Evolutionary conservation across 2,113 vertebrate genomes (phyloP).

Genomic region (Canis aureus): DNA sequence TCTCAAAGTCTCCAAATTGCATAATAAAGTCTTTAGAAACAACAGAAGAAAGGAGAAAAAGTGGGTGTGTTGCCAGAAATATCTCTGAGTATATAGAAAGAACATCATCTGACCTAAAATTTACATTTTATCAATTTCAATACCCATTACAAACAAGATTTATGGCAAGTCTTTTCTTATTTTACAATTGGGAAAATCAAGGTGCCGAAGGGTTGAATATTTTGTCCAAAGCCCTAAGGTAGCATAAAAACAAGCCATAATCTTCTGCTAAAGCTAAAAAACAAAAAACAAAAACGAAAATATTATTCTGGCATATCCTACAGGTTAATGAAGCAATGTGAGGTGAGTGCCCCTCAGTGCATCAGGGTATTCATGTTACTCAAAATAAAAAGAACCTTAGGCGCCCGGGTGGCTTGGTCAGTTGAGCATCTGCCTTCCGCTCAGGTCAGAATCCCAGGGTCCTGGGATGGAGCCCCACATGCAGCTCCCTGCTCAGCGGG

Average conservation of each 20-base stretch:
- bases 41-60: neutral
- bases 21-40: neutral
- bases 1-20: neutral
- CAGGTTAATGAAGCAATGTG: neutral
- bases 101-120: neutral
- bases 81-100: neutral
- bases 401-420: too few species aligned
- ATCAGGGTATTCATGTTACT: neutral
- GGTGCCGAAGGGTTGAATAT: neutral
- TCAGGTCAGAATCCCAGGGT: too few species aligned
- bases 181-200: neutral
- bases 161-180: neutral
- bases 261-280: neutral
- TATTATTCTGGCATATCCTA: neutral
- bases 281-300: neutral
- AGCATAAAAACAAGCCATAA: neutral
- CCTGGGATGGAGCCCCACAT: too few species aligned
- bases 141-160: neutral
- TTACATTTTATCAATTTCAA: neutral
- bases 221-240: neutral
- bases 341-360: neutral
- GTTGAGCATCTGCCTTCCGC: too few species aligned
- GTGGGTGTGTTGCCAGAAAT: neutral
- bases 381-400: neutral
- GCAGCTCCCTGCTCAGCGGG: too few species aligned